Percentiles rank a stretch among this genome's conserved stretches.
phyloP scores from a whole-genome alignment of 1,140 invertebrate species.

The Chionoecetes opilio region DNA sequence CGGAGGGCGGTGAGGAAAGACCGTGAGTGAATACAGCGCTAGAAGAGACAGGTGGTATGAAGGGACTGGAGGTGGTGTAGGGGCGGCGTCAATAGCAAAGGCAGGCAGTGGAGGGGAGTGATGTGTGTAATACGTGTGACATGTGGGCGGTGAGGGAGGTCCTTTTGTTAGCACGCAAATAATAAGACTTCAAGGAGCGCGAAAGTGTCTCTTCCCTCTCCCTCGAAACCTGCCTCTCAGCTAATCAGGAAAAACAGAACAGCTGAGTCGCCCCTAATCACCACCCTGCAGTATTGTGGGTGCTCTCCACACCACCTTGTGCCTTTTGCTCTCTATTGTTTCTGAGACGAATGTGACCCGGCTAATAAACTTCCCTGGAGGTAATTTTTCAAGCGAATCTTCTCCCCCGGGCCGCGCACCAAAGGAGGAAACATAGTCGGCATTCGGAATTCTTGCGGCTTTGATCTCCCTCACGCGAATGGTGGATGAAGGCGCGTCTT shows the following conservation, averaged over 20 bases:
- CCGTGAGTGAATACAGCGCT: too few relatives aligned
- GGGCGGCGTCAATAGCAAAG: not conserved
- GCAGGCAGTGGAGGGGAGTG: not conserved
- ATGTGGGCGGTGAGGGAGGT: not conserved
- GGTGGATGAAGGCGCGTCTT: slow-evolving; percentile 50
- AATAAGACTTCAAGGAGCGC: not conserved
- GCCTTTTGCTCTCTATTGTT: not conserved
- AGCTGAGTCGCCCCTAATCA: not conserved
- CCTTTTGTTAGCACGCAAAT: not conserved
- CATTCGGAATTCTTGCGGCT: slow-evolving; percentile 50
- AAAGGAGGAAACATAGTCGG: slow-evolving; percentile 51
- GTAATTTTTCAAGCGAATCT: slow-evolving; percentile 38
- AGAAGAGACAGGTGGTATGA: too few relatives aligned
- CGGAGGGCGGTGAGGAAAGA: not conserved
- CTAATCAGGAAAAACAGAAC: not conserved
- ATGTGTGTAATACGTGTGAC: not conserved
- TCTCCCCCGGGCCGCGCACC: slow-evolving; percentile 21
- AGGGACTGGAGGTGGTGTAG: not conserved
- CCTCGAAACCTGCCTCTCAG: not conserved
- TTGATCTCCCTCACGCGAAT: slow-evolving; percentile 44
- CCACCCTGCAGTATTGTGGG: not conserved
- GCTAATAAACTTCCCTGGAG: slow-evolving; percentile 53
- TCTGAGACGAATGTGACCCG: slow-evolving; percentile 28
- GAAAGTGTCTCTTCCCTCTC: not conserved
- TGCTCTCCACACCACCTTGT: not conserved